A percentile compares a stretch with the other conserved stretches of the same genome.
phyloP scores from a whole-genome alignment of 2,113 vertebrate species.

The Forbesichthys agassizii region DNA sequence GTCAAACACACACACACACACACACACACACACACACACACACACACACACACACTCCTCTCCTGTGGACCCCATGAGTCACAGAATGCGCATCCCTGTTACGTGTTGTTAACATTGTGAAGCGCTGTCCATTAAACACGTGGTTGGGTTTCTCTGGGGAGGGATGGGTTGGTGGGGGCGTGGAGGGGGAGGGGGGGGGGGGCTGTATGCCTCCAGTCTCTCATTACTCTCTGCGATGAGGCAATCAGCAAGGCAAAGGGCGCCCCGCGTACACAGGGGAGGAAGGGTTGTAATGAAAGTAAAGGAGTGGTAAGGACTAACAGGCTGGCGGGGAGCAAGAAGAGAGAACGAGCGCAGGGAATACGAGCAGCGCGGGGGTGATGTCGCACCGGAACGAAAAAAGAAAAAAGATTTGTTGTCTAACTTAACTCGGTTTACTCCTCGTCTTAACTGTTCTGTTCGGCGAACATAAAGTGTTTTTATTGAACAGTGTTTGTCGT shows the following conservation, averaged over 20 bases:
- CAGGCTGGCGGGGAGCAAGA: not conserved
- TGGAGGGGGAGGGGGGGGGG: no score
- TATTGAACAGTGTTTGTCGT: no score
- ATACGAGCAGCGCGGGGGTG: no score
- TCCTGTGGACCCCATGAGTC: conserved; percentile 16
- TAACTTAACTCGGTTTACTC: no score
- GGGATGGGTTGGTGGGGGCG: no score
- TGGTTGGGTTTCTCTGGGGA: conserved; percentile 44
- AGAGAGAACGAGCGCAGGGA: not conserved
- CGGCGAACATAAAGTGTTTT: no score
- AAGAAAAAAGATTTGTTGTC: no score
- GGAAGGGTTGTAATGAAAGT: not conserved
- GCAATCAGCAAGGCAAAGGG: conserved; percentile 53
- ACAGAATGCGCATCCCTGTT: conserved; percentile 29
- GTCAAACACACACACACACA: not conserved
- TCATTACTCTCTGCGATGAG: conserved; percentile 43
- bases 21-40: no score
- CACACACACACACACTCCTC: not conserved
- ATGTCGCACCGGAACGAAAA: no score
- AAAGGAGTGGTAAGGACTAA: not conserved
- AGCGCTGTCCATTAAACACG: conserved; percentile 24
- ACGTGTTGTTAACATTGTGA: conserved; percentile 30
- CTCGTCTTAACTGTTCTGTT: no score
- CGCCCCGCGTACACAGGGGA: conserved; percentile 15
- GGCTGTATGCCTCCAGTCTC: not conserved